phyloP scores from a whole-genome alignment of 1,140 invertebrate species.

The Teleopsis dalmanni region DNA sequence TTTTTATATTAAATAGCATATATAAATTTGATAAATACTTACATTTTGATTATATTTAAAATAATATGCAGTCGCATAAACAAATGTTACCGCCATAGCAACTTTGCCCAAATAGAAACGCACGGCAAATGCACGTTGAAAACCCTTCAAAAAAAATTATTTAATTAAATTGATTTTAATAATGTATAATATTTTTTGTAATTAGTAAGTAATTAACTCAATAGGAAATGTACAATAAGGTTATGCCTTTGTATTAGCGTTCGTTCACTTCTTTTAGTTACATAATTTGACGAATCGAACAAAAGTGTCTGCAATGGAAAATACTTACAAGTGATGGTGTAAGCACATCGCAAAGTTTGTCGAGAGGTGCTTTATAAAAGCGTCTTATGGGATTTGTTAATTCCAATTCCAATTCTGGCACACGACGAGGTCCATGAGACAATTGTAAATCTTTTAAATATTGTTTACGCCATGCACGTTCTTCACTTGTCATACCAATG shows the following conservation, averaged over 20 bases:
- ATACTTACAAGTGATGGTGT: constrained; percentile 53
- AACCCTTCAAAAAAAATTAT: constrained; percentile 44
- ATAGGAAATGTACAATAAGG: too few species aligned
- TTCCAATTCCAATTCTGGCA: constrained; percentile 59
- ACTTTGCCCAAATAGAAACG: constrained; percentile 59
- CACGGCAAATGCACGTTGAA: constrained; percentile 45
- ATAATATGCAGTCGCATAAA: constrained; percentile 58
- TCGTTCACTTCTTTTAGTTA: not conserved
- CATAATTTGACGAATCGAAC: not conserved
- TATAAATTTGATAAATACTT: constrained; percentile 39
- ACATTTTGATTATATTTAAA: constrained; percentile 72
- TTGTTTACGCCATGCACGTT: constrained; percentile 72
- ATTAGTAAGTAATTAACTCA: too few species aligned
- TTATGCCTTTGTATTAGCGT: not conserved
- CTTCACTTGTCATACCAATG: constrained; percentile 72
- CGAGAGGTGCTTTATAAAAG: constrained; percentile 63
- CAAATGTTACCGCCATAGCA: constrained; percentile 45
- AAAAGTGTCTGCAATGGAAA: not conserved
- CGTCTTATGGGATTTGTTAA: constrained; percentile 70
- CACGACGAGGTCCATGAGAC: constrained; percentile 60
- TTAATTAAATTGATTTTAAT: not conserved
- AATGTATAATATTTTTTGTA: too few species aligned
- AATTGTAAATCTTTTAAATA: constrained; percentile 77
- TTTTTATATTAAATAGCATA: not conserved
- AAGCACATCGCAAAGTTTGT: constrained; percentile 53